These are phyloP conservation scores for Aethina tumida DNA, from an alignment of 1,140 invertebrate genomes.

Conservation along the genomic window DNA sequence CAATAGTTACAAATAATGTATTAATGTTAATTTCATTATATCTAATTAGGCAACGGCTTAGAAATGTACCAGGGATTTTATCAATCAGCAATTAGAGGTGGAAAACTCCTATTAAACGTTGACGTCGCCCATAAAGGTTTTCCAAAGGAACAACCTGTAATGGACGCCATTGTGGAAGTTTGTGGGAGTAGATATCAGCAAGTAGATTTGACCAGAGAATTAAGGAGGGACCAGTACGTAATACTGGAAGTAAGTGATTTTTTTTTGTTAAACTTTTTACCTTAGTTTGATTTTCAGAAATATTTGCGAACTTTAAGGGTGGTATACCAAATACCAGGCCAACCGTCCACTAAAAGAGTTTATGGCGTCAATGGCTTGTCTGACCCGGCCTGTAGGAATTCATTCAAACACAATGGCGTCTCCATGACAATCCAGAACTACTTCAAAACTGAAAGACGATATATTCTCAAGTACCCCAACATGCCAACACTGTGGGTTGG, in stretches of 20 bases:
- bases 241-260: no score
- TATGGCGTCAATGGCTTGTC: conserved; percentile 42
- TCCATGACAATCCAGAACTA: conserved; percentile 41
- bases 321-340: conserved; percentile 38
- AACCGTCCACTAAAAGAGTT: conserved; percentile 34
- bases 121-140: conserved; percentile 54
- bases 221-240: no score
- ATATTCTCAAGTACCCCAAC: conserved; percentile 42
- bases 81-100: conserved; percentile 60
- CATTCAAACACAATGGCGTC: conserved; percentile 34
- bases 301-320: conserved; percentile 25
- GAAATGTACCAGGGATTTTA: conserved; percentile 63
- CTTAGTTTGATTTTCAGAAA: no score
- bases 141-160: conserved; percentile 30
- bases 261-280: no score
- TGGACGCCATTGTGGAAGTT: conserved; percentile 33
- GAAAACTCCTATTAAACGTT: conserved; percentile 59
- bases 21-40: no score
- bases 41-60: conserved; percentile 36
- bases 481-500: conserved; percentile 53
- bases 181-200: no score
- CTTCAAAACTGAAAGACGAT: conserved; percentile 35
- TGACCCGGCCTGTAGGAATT: conserved; percentile 23
- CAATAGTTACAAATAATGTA: no score
- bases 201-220: no score